phyloP scores from a whole-genome alignment of 1,140 invertebrate species.

The Drosophila virilis region DNA sequence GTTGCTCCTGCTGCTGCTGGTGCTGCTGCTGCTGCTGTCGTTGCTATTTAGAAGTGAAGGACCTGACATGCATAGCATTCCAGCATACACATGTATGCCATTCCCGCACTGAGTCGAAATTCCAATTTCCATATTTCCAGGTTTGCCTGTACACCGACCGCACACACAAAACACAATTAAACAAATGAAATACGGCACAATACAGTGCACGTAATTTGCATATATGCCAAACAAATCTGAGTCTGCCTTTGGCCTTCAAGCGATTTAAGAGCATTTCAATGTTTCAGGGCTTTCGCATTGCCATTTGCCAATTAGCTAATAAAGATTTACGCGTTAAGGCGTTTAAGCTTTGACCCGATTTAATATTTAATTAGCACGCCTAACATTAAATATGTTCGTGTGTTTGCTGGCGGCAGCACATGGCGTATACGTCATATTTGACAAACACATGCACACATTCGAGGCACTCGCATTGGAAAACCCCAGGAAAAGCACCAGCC shows the following conservation, averaged over 20 bases:
- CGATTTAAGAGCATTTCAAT: slow-evolving; percentile 39
- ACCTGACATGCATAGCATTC: slow-evolving; percentile 65
- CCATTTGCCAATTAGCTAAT: slow-evolving; percentile 55
- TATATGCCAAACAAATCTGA: slow-evolving; percentile 31
- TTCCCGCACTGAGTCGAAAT: neutral
- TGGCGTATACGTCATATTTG: slow-evolving; percentile 79
- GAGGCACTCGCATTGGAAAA: slow-evolving; percentile 31
- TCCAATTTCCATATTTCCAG: slow-evolving; percentile 9
- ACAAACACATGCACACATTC: slow-evolving; percentile 50
- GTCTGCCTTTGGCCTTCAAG: neutral
- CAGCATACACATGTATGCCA: slow-evolving; percentile 5
- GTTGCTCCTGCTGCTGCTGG: slow-evolving; percentile 17
- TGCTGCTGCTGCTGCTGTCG: slow-evolving; percentile 46
- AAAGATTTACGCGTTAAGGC: slow-evolving; percentile 54
- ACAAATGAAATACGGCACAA: slow-evolving; percentile 56
- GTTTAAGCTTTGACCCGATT: slow-evolving; percentile 62
- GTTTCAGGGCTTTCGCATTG: slow-evolving; percentile 17
- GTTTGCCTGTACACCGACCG: slow-evolving; percentile 16
- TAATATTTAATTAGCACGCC: slow-evolving; percentile 72
- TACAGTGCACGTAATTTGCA: slow-evolving; percentile 32
- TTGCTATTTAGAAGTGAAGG: slow-evolving; percentile 65
- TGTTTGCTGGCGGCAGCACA: slow-evolving; percentile 58
- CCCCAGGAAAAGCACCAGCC: slow-evolving; percentile 25
- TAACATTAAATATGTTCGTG: slow-evolving; percentile 57
- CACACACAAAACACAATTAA: slow-evolving; percentile 61